Conservation (phyloP, 2,888 invertebrate species). For the Lamproptera curius region DNA sequence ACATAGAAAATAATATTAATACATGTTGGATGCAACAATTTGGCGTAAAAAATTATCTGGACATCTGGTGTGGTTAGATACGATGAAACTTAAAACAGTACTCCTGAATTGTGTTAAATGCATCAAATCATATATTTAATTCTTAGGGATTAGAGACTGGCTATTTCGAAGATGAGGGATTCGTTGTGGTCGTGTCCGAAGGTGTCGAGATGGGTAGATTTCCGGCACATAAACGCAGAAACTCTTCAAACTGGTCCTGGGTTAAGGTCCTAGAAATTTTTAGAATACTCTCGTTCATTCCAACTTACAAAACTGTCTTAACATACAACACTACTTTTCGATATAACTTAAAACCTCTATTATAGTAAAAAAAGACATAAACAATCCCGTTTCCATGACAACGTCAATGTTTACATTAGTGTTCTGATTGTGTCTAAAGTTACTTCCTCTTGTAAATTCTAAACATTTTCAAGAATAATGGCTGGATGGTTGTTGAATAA, state of each 20-base stretch:
- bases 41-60: too few species aligned
- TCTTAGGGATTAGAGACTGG: slow-evolving; percentile 77
- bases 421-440: slow-evolving; percentile 10
- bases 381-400: slow-evolving; percentile 19
- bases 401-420: slow-evolving; percentile 16
- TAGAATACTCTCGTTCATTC: slow-evolving; percentile 62
- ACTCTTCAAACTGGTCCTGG: slow-evolving; percentile 82
- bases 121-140: slow-evolving; percentile 41
- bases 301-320: slow-evolving; percentile 34
- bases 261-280: slow-evolving; percentile 80
- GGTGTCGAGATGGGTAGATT: slow-evolving; percentile 81
- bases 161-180: slow-evolving; percentile 79
- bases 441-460: slow-evolving; percentile 8
- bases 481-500: slow-evolving; percentile 47
- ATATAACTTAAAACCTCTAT: slow-evolving; percentile 14
- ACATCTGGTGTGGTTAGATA: too few species aligned
- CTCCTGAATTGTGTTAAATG: too few species aligned
- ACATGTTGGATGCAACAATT: too few species aligned
- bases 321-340: slow-evolving; percentile 13
- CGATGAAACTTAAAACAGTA: too few species aligned
- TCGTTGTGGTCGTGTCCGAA: slow-evolving; percentile 79
- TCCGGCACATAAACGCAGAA: slow-evolving; percentile 78
- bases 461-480: slow-evolving; percentile 36
- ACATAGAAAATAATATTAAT: too few species aligned
- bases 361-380: slow-evolving; percentile 12